These are phyloP conservation scores for Grantiella picta DNA, from an alignment of 2,113 vertebrate genomes.

Conservation along the genomic window DNA sequence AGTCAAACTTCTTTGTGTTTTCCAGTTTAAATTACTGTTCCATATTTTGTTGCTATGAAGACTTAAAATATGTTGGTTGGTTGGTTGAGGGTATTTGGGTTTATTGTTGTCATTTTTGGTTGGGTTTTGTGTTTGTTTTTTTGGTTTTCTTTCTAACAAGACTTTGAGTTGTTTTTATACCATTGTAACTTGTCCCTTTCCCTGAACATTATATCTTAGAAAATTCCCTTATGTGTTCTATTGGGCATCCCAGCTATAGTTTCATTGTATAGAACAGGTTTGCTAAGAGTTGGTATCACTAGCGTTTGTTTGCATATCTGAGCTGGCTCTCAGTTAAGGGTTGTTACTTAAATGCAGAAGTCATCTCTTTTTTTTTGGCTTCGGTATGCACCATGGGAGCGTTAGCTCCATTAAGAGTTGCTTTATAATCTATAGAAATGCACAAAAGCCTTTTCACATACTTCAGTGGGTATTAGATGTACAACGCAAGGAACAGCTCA, in stretches of 20 bases:
- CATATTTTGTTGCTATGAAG: neutral
- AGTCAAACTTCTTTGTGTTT: constrained; percentile 9
- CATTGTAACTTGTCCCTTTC: neutral
- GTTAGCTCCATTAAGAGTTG: neutral
- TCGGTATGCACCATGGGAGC: neutral
- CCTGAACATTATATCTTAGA: neutral
- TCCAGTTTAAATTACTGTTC: neutral
- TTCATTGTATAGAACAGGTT: neutral
- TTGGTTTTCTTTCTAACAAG: neutral
- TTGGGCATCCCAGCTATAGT: neutral
- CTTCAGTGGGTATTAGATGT: neutral
- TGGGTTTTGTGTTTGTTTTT: neutral
- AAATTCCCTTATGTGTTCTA: neutral
- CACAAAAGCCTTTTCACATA: neutral
- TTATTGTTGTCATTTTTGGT: neutral
- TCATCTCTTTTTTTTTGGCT: neutral
- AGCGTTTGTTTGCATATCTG: neutral
- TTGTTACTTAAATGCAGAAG: neutral
- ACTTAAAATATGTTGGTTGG: neutral
- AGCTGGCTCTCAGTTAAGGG: neutral
- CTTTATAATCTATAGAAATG: neutral
- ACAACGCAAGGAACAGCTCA: neutral
- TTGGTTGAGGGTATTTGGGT: neutral
- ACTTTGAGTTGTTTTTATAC: neutral
- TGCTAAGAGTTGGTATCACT: neutral